Evolutionary conservation across 2,888 invertebrate species (phyloP), one percentile per base, ranked within the genome.

Genomic region (Noctuana brunneofusca): DNA sequence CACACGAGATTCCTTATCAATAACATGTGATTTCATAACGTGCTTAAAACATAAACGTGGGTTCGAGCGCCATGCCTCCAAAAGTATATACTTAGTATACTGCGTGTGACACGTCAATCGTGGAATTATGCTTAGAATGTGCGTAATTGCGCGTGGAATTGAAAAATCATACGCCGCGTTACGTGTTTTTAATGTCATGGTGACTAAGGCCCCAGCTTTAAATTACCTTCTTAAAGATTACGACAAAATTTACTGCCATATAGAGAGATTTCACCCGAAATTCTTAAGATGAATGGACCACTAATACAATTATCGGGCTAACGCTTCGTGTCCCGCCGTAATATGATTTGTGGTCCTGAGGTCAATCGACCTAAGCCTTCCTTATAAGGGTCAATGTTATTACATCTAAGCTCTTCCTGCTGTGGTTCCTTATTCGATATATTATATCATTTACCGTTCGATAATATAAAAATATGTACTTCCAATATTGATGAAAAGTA

Each of bases 231-330:
- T 46, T 11, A 46, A 46, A 43, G 16, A 16, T 43, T 18, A 46
- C 8, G 16, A 41, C 8, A 12, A 30, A 56, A 46, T 48, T 20
- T 60, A 46, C n/a, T 48, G n/a, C 54, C 9, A 35, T 32, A 52
- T 43, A 11, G 11, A 1, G 14, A 32, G 46, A 22, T 22, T 59
- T 24, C 24, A 24, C 38, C 38, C 32, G 16, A 49, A 62, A 55
- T 62, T 62, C 62, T 62, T 49, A 46, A 55, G 62, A 55, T 55
- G 30, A 41, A 62, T 62, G 55, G 38, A 30, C 49, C 38, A 14
- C 14, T 62, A 50, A 62, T 62, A 62, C 55, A 55, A 62, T 62
- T 62, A 62, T 62, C 62, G 46, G 54, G 24, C 43, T 55, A 48
- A 49, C 46, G 48, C 48, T 48, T 20, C 16, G 16, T 49, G 24